These are phyloP conservation scores for Cyclophora albipunctata DNA, from an alignment of 2,888 invertebrate species.

Conservation along the genomic window DNA sequence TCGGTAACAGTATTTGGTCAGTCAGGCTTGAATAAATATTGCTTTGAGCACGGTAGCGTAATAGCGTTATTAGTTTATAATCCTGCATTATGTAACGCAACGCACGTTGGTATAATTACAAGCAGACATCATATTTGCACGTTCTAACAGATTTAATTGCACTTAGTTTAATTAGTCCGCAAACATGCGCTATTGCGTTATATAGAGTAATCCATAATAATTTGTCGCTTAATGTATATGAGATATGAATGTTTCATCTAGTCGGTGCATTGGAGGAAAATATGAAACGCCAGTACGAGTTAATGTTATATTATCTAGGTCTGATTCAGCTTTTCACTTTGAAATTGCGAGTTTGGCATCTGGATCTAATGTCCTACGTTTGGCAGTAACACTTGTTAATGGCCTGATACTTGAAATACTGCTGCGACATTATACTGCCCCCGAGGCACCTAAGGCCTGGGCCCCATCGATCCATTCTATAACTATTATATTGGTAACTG, in stretches of 20 bases:
- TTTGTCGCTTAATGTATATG: too few species aligned
- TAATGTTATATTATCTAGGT: too few species aligned
- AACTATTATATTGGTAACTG: conserved; percentile 9
- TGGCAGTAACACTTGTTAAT: not conserved
- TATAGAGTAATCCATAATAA: too few species aligned
- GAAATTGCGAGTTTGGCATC: not conserved
- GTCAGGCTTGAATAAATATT: not conserved
- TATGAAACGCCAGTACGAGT: too few species aligned
- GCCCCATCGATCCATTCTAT: conserved; percentile 15
- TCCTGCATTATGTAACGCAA: too few species aligned
- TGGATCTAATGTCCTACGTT: not conserved
- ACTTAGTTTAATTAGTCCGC: conserved; percentile 25
- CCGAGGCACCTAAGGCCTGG: not conserved
- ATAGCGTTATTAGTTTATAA: too few species aligned
- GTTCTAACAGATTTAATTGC: conserved; percentile 23
- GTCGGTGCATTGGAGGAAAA: too few species aligned
- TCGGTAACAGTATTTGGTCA: too few species aligned
- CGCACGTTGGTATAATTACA: too few species aligned
- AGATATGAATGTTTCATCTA: too few species aligned
- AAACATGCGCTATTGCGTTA: conserved; percentile 7
- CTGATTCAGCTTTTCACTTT: not conserved
- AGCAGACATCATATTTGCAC: too few species aligned
- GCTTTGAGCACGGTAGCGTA: conserved; percentile 3
- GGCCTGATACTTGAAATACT: not conserved
- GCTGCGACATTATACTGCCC: not conserved